These are phyloP conservation scores for Eriocheir sinensis DNA, from an alignment of 1,140 invertebrate genomes.

Conservation along the genomic window DNA sequence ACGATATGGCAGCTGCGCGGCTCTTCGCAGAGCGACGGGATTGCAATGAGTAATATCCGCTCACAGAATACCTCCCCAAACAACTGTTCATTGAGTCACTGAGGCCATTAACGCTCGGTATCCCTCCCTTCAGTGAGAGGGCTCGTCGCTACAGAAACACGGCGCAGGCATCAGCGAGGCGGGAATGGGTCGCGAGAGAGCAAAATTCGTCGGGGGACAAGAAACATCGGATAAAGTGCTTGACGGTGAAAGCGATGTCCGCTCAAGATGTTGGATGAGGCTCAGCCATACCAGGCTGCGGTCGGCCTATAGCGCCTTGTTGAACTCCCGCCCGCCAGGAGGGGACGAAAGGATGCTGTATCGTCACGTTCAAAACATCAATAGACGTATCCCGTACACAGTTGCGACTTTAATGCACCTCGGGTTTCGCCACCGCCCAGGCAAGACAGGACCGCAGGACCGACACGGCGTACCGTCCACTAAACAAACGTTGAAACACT, in stretches of 20 bases:
- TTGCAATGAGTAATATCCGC: conserved; percentile 60
- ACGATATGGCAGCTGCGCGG: conserved; percentile 29
- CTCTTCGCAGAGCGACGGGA: conserved; percentile 48
- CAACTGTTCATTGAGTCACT: not conserved
- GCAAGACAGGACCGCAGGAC: conserved; percentile 34
- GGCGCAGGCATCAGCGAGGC: not conserved
- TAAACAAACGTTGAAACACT: conserved; percentile 74
- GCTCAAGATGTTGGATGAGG: conserved; percentile 73
- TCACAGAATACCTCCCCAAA: conserved; percentile 45
- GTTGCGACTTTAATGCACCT: conserved; percentile 58
- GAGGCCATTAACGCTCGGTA: not conserved
- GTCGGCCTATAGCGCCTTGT: conserved; percentile 53
- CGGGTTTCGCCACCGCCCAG: conserved; percentile 57
- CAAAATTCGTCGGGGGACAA: not conserved
- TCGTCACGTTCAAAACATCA: not conserved
- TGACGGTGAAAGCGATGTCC: conserved; percentile 66
- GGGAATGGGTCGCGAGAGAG: not conserved
- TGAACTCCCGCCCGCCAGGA: not conserved
- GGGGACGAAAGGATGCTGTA: not conserved
- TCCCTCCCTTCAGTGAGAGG: not conserved
- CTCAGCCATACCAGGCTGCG: conserved; percentile 30
- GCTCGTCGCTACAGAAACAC: not conserved
- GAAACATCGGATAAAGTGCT: conserved; percentile 31
- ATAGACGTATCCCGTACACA: not conserved
- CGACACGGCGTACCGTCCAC: conserved; percentile 63